Percentiles rank a stretch among this genome's conserved stretches.
These are phyloP conservation scores for Sterrhoptilus dennistouni DNA, from an alignment of 2,113 vertebrate species.

Conservation along the genomic window DNA sequence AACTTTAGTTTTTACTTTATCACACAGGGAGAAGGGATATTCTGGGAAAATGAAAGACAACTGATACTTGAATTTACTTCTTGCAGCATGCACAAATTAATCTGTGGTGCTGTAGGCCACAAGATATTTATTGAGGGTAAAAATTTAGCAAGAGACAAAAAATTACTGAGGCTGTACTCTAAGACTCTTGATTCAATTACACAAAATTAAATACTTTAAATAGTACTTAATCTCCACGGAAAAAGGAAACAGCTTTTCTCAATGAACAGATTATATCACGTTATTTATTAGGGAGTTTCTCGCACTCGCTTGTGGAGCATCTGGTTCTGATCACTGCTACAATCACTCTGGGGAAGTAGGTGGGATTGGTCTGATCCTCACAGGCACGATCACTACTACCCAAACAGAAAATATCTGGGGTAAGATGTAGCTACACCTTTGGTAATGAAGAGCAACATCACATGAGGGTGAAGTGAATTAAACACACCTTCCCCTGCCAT, in stretches of 20 bases:
- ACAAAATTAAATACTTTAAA: conserved; percentile 28
- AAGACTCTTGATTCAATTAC: conserved; percentile 3
- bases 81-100: background rate
- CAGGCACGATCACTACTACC: background rate
- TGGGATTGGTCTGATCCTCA: background rate
- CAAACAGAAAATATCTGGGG: background rate
- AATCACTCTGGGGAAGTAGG: background rate
- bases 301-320: background rate
- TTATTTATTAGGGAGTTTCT: background rate
- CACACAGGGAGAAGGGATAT: background rate
- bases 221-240: background rate
- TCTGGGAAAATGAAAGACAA: background rate
- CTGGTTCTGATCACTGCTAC: background rate
- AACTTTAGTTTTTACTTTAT: background rate
- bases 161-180: background rate
- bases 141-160: background rate
- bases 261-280: background rate
- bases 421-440: background rate
- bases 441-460: background rate
- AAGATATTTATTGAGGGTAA: background rate
- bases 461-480: background rate
- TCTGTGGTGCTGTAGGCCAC: background rate
- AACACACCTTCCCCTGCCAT: rapidly evolving
- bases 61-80: background rate
- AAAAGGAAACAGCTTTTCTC: background rate